Base-by-base conservation (phyloP, 2,113 vertebrate genomes). In the Neolamprologus kungweensis region DNA sequence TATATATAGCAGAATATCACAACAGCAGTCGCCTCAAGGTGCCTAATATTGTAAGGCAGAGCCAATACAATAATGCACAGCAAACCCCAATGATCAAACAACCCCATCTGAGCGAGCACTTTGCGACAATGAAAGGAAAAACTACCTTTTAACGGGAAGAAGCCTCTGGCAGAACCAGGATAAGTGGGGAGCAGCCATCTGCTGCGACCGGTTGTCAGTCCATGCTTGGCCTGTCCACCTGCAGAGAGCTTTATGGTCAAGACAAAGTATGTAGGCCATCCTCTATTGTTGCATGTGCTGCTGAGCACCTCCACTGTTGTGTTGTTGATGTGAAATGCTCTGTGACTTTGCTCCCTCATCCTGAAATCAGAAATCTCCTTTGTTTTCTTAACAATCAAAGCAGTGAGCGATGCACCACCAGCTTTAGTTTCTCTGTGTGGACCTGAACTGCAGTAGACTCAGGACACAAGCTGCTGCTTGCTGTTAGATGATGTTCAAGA, bases 161-260 rank as follows among this genome's bases (percentile, higher is more conserved):
- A 37, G 60, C 60, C 60, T 37, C 60, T 65, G 10, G 60, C 60
- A 65, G 60, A n/a, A 37, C 10, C 33, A 37, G 31, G 2, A 4
- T 65, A 37, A 37, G 60, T 2, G 17, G 10, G 1, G 10, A 65
- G 17, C 60, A 19, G 60, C 60, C 31, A n/a, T 65, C 60, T 35
- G 31, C 60, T n/a, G 31, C 60, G 0, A n/a, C 60, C 31, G 6
- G 60, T 65, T 65, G 33, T 0, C 60, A 65, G 19, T 65, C 33
- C 19, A 13, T 7, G 60, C 0, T 12, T n/a, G 60, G 31, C 17
- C 60, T 35, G 31, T 65, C 31, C 19, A n/a, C 50, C 60, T 65
- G 60, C 60, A 65, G 60, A 65, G 60, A 65, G 60, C 31, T 65
- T 37, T 65, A 37, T 65, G 17, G 17, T 65, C 60, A 37, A 60